A percentile compares a stretch with the other conserved stretches of the same genome.
Evolutionary conservation across 30 jellyfish, hydroid and myxozoan genomes (phyloP).

Genomic region (Morbakka virulenta): DNA sequence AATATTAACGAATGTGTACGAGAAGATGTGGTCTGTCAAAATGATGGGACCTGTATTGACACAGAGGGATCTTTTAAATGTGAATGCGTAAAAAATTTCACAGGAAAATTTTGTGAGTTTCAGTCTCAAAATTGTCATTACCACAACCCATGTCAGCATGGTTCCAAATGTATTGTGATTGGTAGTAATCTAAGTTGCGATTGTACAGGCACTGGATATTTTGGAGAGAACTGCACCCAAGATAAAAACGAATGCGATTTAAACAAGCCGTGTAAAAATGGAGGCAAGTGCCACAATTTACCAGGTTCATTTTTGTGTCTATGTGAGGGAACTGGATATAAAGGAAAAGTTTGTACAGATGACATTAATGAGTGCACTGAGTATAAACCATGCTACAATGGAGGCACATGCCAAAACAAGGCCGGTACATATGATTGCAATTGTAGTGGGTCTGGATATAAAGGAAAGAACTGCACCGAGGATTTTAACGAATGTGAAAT

Average conservation of each 20-base stretch:
- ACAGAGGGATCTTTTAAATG: constrained; percentile 7
- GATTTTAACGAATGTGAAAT: constrained; percentile 19
- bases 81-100: not conserved
- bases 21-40: constrained; percentile 49
- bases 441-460: constrained; percentile 24
- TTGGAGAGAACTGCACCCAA: constrained; percentile 27
- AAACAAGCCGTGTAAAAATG: constrained; percentile 29
- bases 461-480: constrained; percentile 1
- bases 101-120: constrained; percentile 7
- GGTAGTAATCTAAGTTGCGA: constrained; percentile 11
- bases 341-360: constrained; percentile 20
- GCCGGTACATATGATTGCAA: constrained; percentile 15
- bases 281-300: constrained; percentile 17
- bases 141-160: not conserved
- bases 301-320: constrained; percentile 2
- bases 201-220: constrained; percentile 48
- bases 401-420: not conserved
- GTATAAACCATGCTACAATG: constrained; percentile 12
- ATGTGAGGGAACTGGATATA: constrained; percentile 36
- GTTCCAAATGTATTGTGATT: constrained; percentile 32
- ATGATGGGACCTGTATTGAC: constrained; percentile 42
- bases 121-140: not conserved
- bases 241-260: constrained; percentile 32
- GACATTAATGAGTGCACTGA: constrained; percentile 34
- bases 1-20: constrained; percentile 4